Percentiles rank a stretch among this genome's conserved stretches.
These are phyloP conservation scores for Ornithoptera alexandrae DNA, from an alignment of 2,888 invertebrate species.

Conservation along the genomic window DNA sequence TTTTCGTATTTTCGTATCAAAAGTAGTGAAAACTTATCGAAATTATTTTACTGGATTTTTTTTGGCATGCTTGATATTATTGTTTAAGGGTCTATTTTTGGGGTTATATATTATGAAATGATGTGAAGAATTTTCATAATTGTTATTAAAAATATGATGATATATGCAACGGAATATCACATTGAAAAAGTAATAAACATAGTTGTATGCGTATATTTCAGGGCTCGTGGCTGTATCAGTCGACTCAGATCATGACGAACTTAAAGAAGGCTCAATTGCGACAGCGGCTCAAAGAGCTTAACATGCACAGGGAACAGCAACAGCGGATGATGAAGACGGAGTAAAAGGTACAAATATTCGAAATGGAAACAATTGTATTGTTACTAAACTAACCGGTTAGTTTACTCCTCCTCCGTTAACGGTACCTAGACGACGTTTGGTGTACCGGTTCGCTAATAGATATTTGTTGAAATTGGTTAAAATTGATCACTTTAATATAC, in stretches of 20 bases:
- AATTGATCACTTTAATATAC: slow-evolving; percentile 6
- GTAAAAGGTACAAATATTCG: slow-evolving; percentile 40
- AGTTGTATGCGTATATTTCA: slow-evolving; percentile 52
- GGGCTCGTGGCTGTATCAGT: slow-evolving; percentile 95
- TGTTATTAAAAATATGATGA: too few relatives aligned
- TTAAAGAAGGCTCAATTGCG: slow-evolving; percentile 89
- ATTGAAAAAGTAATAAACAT: too few relatives aligned
- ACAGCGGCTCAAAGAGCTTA: slow-evolving; percentile 82
- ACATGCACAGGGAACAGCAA: slow-evolving; percentile 60
- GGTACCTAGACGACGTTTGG: slow-evolving; percentile 6
- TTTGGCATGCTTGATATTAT: too few relatives aligned
- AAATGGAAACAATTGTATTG: slow-evolving; percentile 18
- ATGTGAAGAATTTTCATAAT: too few relatives aligned
- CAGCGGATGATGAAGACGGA: slow-evolving; percentile 57
- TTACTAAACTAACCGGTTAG: slow-evolving; percentile 7
- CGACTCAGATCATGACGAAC: slow-evolving; percentile 92
- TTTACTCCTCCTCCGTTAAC: not conserved
- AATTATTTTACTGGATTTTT: too few relatives aligned
- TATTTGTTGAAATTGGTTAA: not conserved
- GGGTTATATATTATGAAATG: too few relatives aligned
- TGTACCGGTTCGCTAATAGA: slow-evolving; percentile 4
- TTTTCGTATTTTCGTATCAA: too few relatives aligned
- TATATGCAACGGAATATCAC: too few relatives aligned
- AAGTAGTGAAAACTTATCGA: too few relatives aligned
- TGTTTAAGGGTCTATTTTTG: too few relatives aligned